Conservation (phyloP, 2,888 invertebrate species). For the Pseudolycoriella hygida region DNA sequence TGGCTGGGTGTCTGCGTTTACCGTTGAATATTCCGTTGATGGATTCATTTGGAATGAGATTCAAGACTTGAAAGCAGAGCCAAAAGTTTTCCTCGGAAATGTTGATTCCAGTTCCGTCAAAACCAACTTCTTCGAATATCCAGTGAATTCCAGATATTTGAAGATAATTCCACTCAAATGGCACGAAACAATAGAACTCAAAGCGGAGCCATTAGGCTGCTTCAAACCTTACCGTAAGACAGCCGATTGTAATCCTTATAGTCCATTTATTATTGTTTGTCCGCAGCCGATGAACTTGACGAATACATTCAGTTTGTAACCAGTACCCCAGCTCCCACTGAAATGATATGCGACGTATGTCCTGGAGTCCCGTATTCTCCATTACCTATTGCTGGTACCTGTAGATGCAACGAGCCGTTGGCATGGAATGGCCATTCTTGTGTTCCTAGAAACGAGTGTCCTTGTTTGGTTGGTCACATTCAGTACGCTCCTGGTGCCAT, state of each 20-base stretch:
- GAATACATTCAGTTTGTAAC: background rate
- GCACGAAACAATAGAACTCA: conserved; percentile 53
- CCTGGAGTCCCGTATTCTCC: conserved; percentile 30
- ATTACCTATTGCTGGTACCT: conserved; percentile 20
- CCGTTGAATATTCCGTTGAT: conserved; percentile 55
- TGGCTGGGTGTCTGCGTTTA: conserved; percentile 60
- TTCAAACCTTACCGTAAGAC: conserved; percentile 50
- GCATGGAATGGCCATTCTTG: conserved; percentile 64
- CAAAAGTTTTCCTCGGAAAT: conserved; percentile 51
- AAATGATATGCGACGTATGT: conserved; percentile 24
- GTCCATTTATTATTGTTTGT: background rate
- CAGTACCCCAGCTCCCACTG: conserved; percentile 6
- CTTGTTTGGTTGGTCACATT: conserved; percentile 54
- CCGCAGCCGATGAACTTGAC: no score
- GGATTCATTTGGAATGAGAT: conserved; percentile 52
- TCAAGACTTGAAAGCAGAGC: conserved; percentile 34
- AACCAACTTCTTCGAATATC: conserved; percentile 48
- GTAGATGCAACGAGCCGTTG: conserved; percentile 34
- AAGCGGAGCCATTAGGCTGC: conserved; percentile 63
- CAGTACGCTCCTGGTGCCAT: conserved; percentile 45
- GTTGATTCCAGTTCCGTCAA: conserved; percentile 42
- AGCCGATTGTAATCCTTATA: no score
- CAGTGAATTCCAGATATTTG: conserved; percentile 52
- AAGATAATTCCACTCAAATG: conserved; percentile 55
- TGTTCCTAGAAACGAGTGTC: conserved; percentile 52